Evolutionary conservation across 2,113 vertebrate genomes (phyloP), one percentile per base, ranked within the genome.

Genomic region (Boulengeromyrus knoepffleri): DNA sequence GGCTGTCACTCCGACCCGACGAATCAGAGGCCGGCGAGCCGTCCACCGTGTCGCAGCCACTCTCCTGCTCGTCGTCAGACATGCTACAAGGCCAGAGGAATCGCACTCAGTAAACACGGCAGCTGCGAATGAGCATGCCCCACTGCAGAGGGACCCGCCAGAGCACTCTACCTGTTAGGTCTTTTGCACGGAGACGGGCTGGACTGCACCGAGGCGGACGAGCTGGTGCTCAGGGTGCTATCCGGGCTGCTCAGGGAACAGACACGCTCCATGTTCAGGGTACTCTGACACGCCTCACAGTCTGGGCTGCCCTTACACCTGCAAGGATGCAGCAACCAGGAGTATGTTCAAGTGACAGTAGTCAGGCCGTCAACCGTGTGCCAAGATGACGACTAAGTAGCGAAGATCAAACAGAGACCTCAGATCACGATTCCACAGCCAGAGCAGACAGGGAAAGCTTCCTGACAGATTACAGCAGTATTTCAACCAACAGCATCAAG

Each of bases 241-340:
- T 99, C 98, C 0, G 99, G 98, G 92, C 99, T 99, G 93, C 98
- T 99, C 87, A 99, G 94, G 13, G 99, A 99, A 93, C 98, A 99
- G 85, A 98, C 98, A 0, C 98, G 97, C 90, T 98, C 98, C 70
- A 99, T 98, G 92, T 97, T 98, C 95, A 99, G 96, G 2, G 98
- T 99, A 94, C 96, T 98, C 95, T 97, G 97, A 95, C 99, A 99
- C 3, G 98, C 98, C 95, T 99, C 98, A 90, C 99, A 99, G 91
- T 97, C 97, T 8, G 97, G 95, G 94, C 95, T 98, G 10, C 97
- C 98, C 92, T 99, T 98, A 92, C 99, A 99, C 92, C 99, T 99
- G 90, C 52, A 89, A 90, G 6, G 90, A 56, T 83, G 62, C 91
- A 90, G 62, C 5, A 1, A 50, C 8, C 6, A 12, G 15, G 70